Percentiles rank a stretch among this genome's conserved stretches.
These are phyloP conservation scores for Eudyptes chrysolophus DNA, from an alignment of 2,113 vertebrate species.

Conservation along the genomic window DNA sequence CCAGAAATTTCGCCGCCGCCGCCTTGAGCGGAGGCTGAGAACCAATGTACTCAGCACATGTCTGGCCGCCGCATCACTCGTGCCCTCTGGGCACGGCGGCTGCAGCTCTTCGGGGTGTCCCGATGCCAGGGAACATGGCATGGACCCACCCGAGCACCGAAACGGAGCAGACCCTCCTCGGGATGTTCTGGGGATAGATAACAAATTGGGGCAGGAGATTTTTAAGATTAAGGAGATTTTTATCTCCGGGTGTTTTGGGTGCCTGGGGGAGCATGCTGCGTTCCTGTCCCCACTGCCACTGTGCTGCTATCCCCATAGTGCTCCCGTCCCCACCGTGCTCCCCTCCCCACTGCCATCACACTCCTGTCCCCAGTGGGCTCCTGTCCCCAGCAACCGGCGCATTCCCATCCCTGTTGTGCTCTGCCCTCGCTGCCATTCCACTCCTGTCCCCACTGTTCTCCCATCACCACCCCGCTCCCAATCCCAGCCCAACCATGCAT, in stretches of 20 bases:
- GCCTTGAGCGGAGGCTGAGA: not conserved
- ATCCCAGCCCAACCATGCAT: not conserved
- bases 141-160: fast-evolving
- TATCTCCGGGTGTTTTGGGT: not conserved
- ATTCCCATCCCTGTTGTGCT: not conserved
- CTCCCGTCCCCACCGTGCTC: not conserved
- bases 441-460: not conserved
- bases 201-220: not conserved
- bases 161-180: fast-evolving
- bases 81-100: fast-evolving
- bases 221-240: not conserved
- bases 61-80: fast-evolving
- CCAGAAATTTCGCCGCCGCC: fast-evolving
- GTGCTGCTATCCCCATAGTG: fast-evolving
- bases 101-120: not conserved
- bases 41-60: fast-evolving
- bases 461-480: fast-evolving
- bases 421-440: not conserved
- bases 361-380: not conserved
- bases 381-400: fast-evolving
- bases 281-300: not conserved
- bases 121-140: fast-evolving
- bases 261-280: fast-evolving
- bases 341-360: not conserved
- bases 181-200: not conserved